These are phyloP conservation scores for Sphaerolaimus hirsutus DNA, from an alignment of 2,888 invertebrate genomes.

Conservation along the genomic window DNA sequence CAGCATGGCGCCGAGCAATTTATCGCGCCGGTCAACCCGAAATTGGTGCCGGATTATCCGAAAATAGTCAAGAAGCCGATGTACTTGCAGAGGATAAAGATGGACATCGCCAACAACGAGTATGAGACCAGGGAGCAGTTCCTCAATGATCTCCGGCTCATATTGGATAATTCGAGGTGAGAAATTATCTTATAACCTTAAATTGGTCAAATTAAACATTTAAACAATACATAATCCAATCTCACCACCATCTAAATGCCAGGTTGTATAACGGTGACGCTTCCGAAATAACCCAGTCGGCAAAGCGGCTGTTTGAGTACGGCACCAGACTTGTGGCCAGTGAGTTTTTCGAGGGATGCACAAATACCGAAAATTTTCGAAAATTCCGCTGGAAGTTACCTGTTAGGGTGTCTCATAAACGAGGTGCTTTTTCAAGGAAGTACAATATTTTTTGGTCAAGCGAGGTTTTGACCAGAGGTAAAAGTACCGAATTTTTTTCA, in stretches of 20 bases:
- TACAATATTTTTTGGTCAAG: too few relatives aligned
- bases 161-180: conserved; percentile 65
- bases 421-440: too few relatives aligned
- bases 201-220: too few relatives aligned
- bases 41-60: conserved; percentile 52
- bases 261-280: conserved; percentile 19
- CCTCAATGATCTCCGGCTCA: conserved; percentile 74
- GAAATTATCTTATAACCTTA: too few relatives aligned
- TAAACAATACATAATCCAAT: too few relatives aligned
- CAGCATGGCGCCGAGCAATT: conserved; percentile 67
- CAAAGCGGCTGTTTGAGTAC: conserved; percentile 6
- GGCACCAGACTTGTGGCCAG: too few relatives aligned
- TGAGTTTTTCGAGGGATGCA: too few relatives aligned
- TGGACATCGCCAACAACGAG: conserved; percentile 37
- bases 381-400: too few relatives aligned
- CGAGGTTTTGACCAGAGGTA: too few relatives aligned
- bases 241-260: background rate
- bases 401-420: too few relatives aligned
- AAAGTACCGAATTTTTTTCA: too few relatives aligned
- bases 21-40: conserved; percentile 72
- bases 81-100: conserved; percentile 84
- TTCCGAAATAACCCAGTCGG: conserved; percentile 16
- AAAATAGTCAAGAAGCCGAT: conserved; percentile 71
- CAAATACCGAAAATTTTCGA: too few relatives aligned
- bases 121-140: conserved; percentile 89